Base-by-base conservation (phyloP, 2,797 vertebrate species). In the Eupleurogrammus muticus region DNA sequence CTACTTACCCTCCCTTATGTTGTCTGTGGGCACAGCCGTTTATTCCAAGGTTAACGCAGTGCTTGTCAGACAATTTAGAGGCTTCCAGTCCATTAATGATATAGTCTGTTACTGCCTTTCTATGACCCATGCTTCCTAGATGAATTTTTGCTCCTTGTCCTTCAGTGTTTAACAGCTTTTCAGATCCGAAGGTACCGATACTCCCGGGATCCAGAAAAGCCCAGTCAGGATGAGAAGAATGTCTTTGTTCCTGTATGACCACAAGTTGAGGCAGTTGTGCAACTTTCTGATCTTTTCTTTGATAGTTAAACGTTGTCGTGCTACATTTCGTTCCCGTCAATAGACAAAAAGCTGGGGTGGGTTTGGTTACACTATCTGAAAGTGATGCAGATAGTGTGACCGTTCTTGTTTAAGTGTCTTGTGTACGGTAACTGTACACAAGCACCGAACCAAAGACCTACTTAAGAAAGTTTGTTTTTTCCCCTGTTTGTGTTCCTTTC, bases 381-480 rank as follows among this genome's bases (percentile, higher is more conserved):
- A 46, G 16, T n/a, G 28, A 60, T 47, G 57, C 9, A 9, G 9
- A 23, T 60, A 8, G 47, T 11, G 4, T 24, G 6, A 34, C 28
- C 28, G 20, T 9, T 48, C 32, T 36, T 50, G 28, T 6, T 28
- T 28, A 28, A 28, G 34, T 50, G 59, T 9, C 32, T 32, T 50
- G 46, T 62, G 20, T 19, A 21, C 35, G 40, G 28, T 28, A 28
- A 28, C 28, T 28, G 28, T 28, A 28, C 28, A 28, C 28, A 28
- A 34, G 20, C 51, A 28, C 20, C 35, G 4, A 51, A 52, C 19
- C 32, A 50, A 4, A 62, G 13, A 20, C 35, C 61, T 64, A 35
- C 35, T 52, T 51, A 28, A 51, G 21, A 64, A 64, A 51, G 16
- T 64, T 40, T 11, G 3, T 10, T 36, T 53, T 42, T 19, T 64